Base-by-base conservation (phyloP, 2,797 vertebrate genomes). In the Gymnoscopelus braueri region DNA sequence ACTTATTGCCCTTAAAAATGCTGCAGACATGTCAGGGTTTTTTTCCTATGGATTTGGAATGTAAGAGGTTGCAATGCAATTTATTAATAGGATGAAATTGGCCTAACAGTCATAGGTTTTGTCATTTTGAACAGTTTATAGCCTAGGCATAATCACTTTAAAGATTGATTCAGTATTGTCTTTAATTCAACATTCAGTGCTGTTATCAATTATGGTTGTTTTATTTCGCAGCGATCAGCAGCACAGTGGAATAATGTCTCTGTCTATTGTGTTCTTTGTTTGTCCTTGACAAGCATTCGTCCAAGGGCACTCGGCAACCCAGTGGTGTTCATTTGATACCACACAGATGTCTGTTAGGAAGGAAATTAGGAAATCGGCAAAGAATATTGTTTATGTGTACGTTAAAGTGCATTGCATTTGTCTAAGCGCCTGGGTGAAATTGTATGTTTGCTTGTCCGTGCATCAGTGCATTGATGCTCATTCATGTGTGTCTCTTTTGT, bases 281-380 rank as follows among this genome's bases (percentile, higher is more conserved):
- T 83, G 84, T 72, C 85, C 84, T 86, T 89, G 74, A 88, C 75
- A 72, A 72, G 77, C 71, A 72, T 80, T 79, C 75, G 80, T 84
- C 71, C 53, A 57, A 81, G 63, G 69, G 50, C 71, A 8, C 59
- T 53, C 54, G 0, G 7, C 44, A 65, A 57, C 8, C 24, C 78
- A 49, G 58, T 15, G 23, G 55, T 60, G 65, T 68, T 75, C 14
- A 61, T 82, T 80, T 76, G 51, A 54, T 29, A 47, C 12, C 19
- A 60, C 48, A 49, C 13, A 12, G 12, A 44, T 57, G 24, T 64
- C 6, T 59, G 13, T 69, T 65, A n/a, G 26, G 53, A 74, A 56
- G 15, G 49, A 68, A 58, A 72, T 72, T 55, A 47, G 19, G 39
- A 24, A 58, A 59, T 51, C 48, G 15, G 60, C 59, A 11, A 56